Conservation (phyloP, 92 coral and sea anemone species). For the Blastomussa wellsi region DNA sequence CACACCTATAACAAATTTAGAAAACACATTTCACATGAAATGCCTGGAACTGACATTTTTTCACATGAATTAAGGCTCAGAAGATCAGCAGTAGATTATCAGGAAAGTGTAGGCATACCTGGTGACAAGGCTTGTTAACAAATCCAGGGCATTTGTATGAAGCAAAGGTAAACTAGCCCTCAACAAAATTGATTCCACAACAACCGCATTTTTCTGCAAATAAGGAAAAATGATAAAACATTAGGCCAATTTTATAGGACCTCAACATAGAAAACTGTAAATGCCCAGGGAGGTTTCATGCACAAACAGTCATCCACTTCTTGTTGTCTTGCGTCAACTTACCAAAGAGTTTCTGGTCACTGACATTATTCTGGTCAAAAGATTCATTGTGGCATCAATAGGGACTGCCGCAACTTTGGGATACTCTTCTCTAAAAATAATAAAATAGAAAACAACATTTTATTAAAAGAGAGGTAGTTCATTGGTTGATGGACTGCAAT, state of each 20-base stretch:
- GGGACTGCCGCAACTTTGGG: slow-evolving; percentile 63
- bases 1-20: slow-evolving; percentile 47
- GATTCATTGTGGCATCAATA: slow-evolving; percentile 49
- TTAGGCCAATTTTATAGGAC: neutral
- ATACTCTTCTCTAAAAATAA: slow-evolving; percentile 49
- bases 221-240: neutral
- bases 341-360: slow-evolving; percentile 68
- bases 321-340: neutral
- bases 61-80: too few relatives aligned
- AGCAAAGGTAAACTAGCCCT: slow-evolving; percentile 65
- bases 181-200: slow-evolving; percentile 69
- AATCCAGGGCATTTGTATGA: slow-evolving; percentile 45
- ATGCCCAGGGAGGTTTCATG: neutral
- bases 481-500: too few relatives aligned
- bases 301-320: neutral
- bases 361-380: slow-evolving; percentile 52
- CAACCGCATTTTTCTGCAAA: slow-evolving; percentile 57
- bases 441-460: neutral
- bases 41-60: neutral
- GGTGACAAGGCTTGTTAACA: slow-evolving; percentile 18
- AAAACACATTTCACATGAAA: neutral
- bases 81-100: neutral
- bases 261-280: neutral
- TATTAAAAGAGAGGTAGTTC: neutral
- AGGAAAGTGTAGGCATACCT: slow-evolving; percentile 6